These are phyloP conservation scores for Odontesthes bonariensis DNA, from an alignment of 2,113 vertebrate genomes.

Conservation along the genomic window DNA sequence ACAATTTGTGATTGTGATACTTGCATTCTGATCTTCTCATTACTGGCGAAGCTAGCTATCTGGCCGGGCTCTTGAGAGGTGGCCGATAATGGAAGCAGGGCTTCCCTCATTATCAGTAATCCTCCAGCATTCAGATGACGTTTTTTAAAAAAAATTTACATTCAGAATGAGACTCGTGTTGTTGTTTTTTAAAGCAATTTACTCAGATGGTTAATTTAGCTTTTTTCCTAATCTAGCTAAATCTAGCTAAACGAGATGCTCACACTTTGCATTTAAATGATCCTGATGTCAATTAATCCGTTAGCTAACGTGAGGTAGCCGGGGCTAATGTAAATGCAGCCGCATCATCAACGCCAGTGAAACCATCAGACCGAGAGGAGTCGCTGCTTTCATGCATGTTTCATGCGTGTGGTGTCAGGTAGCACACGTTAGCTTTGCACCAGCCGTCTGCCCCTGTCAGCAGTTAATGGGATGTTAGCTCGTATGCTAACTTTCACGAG, in stretches of 20 bases:
- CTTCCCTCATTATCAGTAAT: not conserved
- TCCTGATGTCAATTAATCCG: not conserved
- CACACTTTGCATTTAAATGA: not conserved
- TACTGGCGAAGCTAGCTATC: fast-evolving
- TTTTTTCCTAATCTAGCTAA: not conserved
- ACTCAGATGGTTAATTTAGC: not conserved
- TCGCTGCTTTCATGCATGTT: slow-evolving; percentile 37
- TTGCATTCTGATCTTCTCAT: not conserved
- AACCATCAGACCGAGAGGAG: not conserved
- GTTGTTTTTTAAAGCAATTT: not conserved
- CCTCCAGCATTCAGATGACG: not conserved
- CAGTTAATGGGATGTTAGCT: not conserved
- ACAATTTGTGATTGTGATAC: too few species aligned
- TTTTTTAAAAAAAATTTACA: not conserved
- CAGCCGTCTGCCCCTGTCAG: not conserved
- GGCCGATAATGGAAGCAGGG: slow-evolving; percentile 59
- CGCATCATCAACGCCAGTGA: not conserved
- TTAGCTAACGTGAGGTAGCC: slow-evolving; percentile 21
- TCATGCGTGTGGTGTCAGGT: slow-evolving; percentile 30
- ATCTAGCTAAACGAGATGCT: not conserved
- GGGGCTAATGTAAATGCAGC: not conserved
- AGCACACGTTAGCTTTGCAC: not conserved
- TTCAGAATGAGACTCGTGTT: not conserved
- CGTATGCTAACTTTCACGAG: not conserved
- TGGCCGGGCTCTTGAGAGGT: not conserved